Conservation (phyloP, 1,140 invertebrate species). For the Sycophaga agraensis region DNA sequence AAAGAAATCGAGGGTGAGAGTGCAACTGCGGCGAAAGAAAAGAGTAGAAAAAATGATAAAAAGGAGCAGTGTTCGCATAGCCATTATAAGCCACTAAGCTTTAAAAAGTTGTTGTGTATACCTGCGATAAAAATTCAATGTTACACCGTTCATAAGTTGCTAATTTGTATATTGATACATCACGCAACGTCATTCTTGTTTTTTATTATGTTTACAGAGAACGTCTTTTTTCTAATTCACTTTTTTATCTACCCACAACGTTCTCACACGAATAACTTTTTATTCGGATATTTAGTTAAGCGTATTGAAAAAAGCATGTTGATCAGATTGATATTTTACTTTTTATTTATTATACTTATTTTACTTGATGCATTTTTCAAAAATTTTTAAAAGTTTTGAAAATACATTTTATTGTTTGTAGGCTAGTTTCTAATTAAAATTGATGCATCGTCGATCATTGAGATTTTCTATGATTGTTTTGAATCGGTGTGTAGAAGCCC, state of each 20-base stretch:
- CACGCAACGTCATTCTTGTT: neutral
- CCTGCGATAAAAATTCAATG: neutral
- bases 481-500: neutral
- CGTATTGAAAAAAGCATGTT: neutral
- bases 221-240: neutral
- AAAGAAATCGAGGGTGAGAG: neutral
- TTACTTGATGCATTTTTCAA: neutral
- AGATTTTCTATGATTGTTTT: neutral
- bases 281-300: neutral
- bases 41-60: neutral
- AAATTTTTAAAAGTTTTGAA: constrained; percentile 5
- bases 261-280: neutral
- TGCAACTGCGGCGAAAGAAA: neutral
- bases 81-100: too few species aligned
- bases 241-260: neutral
- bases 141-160: neutral
- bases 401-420: constrained; percentile 2
- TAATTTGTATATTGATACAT: neutral
- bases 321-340: neutral
- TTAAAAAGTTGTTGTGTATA: too few species aligned
- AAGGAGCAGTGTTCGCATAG: neutral
- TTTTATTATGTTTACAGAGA: neutral
- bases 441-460: too few species aligned
- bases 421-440: constrained; percentile 4
- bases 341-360: neutral